Percentiles rank a stretch among this genome's conserved stretches.
Conservation (phyloP, 2,113 vertebrate genomes). For the Micromys minutus region DNA sequence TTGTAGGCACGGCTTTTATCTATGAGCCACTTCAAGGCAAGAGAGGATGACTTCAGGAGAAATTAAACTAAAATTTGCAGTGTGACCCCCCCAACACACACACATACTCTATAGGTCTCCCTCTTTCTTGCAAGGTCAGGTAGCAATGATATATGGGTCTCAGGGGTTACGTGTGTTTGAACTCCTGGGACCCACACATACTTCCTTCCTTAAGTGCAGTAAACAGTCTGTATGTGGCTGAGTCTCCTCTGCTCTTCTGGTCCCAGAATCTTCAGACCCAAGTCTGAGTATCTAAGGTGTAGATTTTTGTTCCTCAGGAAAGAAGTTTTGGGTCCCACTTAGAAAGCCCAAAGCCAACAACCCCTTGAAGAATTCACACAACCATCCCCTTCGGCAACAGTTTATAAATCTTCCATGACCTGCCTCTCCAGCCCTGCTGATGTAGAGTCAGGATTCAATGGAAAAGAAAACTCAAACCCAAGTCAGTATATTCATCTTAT, state of each 20-base stretch:
- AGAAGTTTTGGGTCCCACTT: background rate
- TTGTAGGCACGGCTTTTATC: background rate
- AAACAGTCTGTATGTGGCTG: too few species aligned
- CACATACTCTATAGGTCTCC: background rate
- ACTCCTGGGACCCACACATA: background rate
- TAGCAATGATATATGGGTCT: background rate
- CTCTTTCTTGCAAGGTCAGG: background rate
- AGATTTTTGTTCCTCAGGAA: slow-evolving; percentile 30
- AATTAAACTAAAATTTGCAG: background rate
- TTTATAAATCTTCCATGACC: background rate
- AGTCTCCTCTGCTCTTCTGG: background rate
- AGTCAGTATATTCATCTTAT: background rate
- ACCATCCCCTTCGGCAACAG: background rate
- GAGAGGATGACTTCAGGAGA: background rate
- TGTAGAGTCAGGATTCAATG: background rate
- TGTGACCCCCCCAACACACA: background rate
- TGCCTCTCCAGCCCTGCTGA: background rate
- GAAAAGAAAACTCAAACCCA: background rate
- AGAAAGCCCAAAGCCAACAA: background rate
- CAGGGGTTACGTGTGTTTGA: accelerated
- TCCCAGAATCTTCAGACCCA: background rate
- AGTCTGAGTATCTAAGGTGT: background rate
- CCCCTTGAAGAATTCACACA: background rate
- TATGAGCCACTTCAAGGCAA: background rate
- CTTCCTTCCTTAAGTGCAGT: background rate